Base-by-base conservation (phyloP, 2,888 invertebrate species). In the Hydrotaea diabolus region DNA sequence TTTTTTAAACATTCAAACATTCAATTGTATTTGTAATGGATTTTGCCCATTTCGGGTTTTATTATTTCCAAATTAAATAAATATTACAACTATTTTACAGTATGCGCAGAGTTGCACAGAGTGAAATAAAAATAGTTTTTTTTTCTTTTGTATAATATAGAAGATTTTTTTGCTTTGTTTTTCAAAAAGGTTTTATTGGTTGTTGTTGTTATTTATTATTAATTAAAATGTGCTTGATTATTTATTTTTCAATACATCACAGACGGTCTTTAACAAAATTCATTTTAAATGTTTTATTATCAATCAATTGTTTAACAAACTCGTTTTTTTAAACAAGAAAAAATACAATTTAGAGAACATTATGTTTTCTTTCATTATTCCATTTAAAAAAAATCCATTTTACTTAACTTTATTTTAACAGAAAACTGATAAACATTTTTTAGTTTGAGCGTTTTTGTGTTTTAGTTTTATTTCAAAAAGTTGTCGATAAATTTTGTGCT, bases 201-300 rank as follows among this genome's bases (percentile, higher is more conserved):
- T n/a, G 2, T 31, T 31, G 31, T 31, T 31, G 31, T 46, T 80
- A 73, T 79, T 80, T 75, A 78, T 72, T 72, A 73, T 59, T 80
- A 59, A 66, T 66, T 57, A 79, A 66, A 66, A 73, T 85, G 75
- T 82, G 81, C 84, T 81, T 77, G 77, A 82, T 85, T 79, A 31
- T 79, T 76, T 82, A 62, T 85, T 76, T 81, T 82, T 85, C 79
- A 85, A 85, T 85, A 85, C 80, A 85, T 85, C 85, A 85, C 85
- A 85, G 85, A 85, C 85, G 79, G 73, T 85, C 76, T 74, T 85
- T 85, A 85, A 85, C 85, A 82, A 82, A 85, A 85, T 85, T 85
- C 82, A 85, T 85, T 85, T 85, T 74, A 55, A 85, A 85, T 85
- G 82, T 85, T 85, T 69, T 85, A 85, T 82, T 85, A 85, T 85